These are phyloP conservation scores for Calycopis cecrops DNA, from an alignment of 1,140 invertebrate genomes.

Conservation along the genomic window DNA sequence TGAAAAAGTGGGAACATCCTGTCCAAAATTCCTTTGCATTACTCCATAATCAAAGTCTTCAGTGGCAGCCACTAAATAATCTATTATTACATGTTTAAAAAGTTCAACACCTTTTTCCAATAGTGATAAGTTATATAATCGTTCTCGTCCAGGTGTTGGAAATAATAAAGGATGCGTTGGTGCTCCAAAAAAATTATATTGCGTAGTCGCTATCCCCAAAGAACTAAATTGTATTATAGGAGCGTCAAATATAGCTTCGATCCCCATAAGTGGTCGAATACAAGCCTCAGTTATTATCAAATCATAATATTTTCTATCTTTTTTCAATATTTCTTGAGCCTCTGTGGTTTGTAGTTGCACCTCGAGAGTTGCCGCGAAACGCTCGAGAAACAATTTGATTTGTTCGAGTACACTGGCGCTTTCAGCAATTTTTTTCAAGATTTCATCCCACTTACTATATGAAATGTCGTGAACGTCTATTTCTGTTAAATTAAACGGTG, in stretches of 20 bases:
- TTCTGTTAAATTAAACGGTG: constrained; percentile 24
- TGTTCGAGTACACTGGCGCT: constrained; percentile 20
- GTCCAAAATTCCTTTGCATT: constrained; percentile 50
- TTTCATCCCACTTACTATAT: constrained; percentile 28
- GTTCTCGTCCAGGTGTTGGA: constrained; percentile 47
- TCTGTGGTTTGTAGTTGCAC: constrained; percentile 35
- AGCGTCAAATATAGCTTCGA: constrained; percentile 53
- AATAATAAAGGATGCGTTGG: constrained; percentile 63
- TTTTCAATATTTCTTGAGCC: constrained; percentile 38
- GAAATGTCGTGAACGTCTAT: constrained; percentile 31
- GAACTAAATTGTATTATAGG: constrained; percentile 60
- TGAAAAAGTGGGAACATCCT: constrained; percentile 44
- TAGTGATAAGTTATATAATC: constrained; percentile 35
- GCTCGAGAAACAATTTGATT: constrained; percentile 22
- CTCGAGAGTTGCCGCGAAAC: constrained; percentile 28
- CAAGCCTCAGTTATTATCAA: constrained; percentile 43
- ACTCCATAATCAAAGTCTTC: constrained; percentile 20
- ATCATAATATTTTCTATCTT: constrained; percentile 42
- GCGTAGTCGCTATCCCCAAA: constrained; percentile 25
- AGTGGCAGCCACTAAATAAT: background rate
- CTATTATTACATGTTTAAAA: constrained; percentile 24
- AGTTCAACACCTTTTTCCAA: constrained; percentile 43
- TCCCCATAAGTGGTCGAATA: constrained; percentile 28
- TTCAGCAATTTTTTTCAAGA: constrained; percentile 16
- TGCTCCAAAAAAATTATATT: constrained; percentile 53